Conservation (phyloP, 2,888 invertebrate species). For the Archaeoteleia sp. region DNA sequence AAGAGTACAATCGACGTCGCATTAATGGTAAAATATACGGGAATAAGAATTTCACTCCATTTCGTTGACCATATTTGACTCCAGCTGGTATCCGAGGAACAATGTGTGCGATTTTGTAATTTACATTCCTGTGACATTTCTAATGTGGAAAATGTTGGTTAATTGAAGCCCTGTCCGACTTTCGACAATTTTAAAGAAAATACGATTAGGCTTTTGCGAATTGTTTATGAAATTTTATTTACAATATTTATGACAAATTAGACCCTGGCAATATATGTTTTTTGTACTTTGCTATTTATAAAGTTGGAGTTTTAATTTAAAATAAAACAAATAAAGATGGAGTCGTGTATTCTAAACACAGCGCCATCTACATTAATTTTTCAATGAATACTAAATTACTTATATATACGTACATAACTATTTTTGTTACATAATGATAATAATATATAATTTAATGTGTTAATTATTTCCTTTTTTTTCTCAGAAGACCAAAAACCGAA, state of each 20-base stretch:
- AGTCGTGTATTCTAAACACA: no score
- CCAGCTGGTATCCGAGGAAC: conserved; percentile 10
- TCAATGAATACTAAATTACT: no score
- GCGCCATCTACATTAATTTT: no score
- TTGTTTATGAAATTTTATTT: neutral
- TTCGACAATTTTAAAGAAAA: neutral
- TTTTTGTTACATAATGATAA: neutral
- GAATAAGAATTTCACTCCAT: conserved; percentile 39
- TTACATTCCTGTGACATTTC: conserved; percentile 25
- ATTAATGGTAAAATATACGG: conserved; percentile 31
- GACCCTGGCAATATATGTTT: no score
- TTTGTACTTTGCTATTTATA: no score
- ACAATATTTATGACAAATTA: neutral
- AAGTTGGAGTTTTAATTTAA: no score
- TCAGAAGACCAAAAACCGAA: conserved; percentile 80
- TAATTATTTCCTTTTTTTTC: conserved; percentile 44
- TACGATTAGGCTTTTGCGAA: no score
- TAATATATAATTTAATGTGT: neutral
- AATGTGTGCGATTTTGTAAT: conserved; percentile 5
- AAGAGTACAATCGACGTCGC: conserved; percentile 36
- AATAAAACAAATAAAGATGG: no score
- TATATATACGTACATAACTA: no score
- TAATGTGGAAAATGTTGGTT: conserved; percentile 18
- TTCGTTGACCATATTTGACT: conserved; percentile 36
- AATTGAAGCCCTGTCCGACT: neutral